These are phyloP conservation scores for Speoplatyrhinus poulsoni DNA, from an alignment of 2,113 vertebrate species.

Conservation along the genomic window DNA sequence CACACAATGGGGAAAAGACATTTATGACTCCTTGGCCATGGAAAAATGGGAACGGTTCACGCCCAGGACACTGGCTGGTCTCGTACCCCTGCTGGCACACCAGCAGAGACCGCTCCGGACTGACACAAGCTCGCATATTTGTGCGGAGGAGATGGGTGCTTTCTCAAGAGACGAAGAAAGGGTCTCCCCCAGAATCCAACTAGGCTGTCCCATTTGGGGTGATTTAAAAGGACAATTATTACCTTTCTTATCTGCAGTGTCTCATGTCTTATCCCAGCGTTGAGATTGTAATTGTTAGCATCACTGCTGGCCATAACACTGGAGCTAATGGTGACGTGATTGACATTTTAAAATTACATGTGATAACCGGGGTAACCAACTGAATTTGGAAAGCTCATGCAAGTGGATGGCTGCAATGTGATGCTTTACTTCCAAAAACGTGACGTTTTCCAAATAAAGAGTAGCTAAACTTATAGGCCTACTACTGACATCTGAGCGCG, in stretches of 20 bases:
- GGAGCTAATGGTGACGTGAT: slow-evolving; percentile 42
- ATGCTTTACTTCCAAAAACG: background rate
- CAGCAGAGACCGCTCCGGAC: slow-evolving; percentile 47
- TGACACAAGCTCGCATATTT: slow-evolving; percentile 62
- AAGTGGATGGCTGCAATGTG: background rate
- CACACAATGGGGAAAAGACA: slow-evolving; percentile 81
- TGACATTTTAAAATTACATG: slow-evolving; percentile 41
- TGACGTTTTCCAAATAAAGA: background rate
- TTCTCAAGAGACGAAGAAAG: slow-evolving; percentile 60
- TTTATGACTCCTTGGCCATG: slow-evolving; percentile 75
- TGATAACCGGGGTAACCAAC: slow-evolving; percentile 54
- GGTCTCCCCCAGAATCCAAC: slow-evolving; percentile 55
- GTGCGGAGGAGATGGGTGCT: slow-evolving; percentile 10
- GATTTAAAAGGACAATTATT: slow-evolving; percentile 79
- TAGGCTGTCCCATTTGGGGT: slow-evolving; percentile 71
- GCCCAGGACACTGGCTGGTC: slow-evolving; percentile 46
- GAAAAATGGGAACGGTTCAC: slow-evolving; percentile 65
- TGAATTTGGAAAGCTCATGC: slow-evolving; percentile 7
- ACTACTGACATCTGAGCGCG: background rate
- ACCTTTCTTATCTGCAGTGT: slow-evolving; percentile 65
- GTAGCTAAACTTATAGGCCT: background rate
- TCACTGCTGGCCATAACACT: slow-evolving; percentile 36
- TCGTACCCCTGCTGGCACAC: slow-evolving; percentile 53
- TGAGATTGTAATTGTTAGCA: slow-evolving; percentile 63
- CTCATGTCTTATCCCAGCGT: slow-evolving; percentile 41